phyloP scores from a whole-genome alignment of 2,888 invertebrate genomes.

The Hypercompe scribonia region DNA sequence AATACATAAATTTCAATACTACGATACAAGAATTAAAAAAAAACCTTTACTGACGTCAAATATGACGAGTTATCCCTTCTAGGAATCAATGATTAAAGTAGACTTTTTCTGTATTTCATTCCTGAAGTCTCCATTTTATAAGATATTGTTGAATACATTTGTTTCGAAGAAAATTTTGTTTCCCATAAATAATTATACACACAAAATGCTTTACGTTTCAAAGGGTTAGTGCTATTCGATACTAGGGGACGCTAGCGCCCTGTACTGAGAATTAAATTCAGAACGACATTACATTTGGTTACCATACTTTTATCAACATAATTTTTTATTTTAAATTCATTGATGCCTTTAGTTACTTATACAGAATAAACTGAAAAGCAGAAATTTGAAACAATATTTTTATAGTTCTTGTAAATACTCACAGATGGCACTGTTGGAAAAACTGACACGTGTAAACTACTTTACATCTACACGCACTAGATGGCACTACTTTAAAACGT shows the following conservation, averaged over 20 bases:
- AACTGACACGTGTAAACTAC: not conserved
- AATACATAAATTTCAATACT: no score
- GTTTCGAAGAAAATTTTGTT: no score
- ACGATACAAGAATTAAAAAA: no score
- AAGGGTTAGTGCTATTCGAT: conserved; percentile 38
- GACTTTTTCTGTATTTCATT: not conserved
- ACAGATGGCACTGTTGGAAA: conserved; percentile 3
- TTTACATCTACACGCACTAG: not conserved
- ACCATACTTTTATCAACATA: not conserved
- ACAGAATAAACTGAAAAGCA: not conserved
- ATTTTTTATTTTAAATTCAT: not conserved
- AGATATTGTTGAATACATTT: no score
- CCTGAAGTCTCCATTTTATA: not conserved
- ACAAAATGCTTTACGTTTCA: not conserved
- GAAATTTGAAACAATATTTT: not conserved
- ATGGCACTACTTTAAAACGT: not conserved
- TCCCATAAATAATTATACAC: no score
- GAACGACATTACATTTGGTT: not conserved
- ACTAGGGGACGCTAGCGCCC: conserved; percentile 36
- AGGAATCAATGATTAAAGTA: no score
- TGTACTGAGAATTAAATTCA: not conserved
- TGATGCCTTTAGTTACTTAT: not conserved
- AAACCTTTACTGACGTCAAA: no score
- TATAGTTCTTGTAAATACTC: not conserved
- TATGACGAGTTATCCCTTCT: no score